Percentiles rank a stretch among this genome's conserved stretches.
These are phyloP conservation scores for Amia ocellicauda DNA, from an alignment of 2,113 vertebrate species.

Conservation along the genomic window DNA sequence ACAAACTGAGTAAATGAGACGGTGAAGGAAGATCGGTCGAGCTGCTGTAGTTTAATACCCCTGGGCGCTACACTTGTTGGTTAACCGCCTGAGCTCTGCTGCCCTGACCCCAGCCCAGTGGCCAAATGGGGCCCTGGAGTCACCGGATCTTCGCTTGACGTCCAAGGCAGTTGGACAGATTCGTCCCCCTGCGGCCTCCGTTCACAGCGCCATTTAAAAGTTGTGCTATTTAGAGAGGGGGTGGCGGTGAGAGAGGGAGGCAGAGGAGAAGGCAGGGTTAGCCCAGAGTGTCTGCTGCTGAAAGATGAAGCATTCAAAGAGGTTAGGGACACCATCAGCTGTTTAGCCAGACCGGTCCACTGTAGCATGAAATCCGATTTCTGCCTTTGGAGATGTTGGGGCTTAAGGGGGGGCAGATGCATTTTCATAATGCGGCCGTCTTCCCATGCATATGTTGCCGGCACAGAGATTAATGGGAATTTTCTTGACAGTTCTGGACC, in stretches of 20 bases:
- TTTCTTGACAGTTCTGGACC: not conserved
- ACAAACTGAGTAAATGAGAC: no score
- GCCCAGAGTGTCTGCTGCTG: not conserved
- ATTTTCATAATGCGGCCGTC: conserved; percentile 6
- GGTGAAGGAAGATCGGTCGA: no score
- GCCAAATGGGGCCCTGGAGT: no score
- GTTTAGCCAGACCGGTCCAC: not conserved
- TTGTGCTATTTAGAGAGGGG: conserved; percentile 36
- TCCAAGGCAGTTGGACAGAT: conserved; percentile 39
- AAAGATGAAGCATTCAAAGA: not conserved
- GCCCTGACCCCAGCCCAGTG: no score
- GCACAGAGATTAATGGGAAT: conserved; percentile 2
- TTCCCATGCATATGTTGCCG: not conserved
- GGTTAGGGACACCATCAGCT: not conserved
- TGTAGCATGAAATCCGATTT: conserved; percentile 21
- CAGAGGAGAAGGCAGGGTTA: not conserved
- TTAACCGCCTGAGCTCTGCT: no score
- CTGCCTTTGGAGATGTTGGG: conserved; percentile 30
- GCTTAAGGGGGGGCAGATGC: not conserved
- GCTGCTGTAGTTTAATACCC: no score
- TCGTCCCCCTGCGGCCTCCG: no score
- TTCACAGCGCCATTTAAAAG: no score
- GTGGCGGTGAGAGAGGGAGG: conserved; percentile 26
- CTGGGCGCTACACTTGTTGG: no score
- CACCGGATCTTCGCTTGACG: no score